These are phyloP conservation scores for Sparus aurata DNA, from an alignment of 2,797 vertebrate species.

Conservation along the genomic window DNA sequence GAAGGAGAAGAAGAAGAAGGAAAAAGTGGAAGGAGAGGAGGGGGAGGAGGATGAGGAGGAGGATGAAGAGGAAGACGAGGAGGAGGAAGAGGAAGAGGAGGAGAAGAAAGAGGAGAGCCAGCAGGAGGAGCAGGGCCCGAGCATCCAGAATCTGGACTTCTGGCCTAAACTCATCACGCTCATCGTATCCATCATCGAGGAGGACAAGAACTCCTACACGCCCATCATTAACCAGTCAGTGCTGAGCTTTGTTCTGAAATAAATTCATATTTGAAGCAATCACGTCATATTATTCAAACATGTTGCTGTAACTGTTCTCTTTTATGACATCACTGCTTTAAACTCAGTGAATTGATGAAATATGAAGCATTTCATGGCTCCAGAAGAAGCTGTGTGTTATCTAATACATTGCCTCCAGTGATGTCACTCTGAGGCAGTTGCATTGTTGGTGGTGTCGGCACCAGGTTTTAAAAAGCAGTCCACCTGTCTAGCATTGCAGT, in stretches of 20 bases:
- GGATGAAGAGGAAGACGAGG: background rate
- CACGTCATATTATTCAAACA: background rate
- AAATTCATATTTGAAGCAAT: no score
- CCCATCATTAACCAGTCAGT: constrained; percentile 96
- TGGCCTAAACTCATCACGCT: constrained; percentile 99
- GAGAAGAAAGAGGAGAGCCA: constrained; percentile 80
- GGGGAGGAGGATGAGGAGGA: constrained; percentile 31
- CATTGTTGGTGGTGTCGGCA: no score
- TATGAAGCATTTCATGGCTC: no score
- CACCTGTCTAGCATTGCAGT: no score
- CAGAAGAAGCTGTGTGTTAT: no score
- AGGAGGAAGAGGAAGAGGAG: constrained; percentile 55
- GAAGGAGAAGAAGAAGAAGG: constrained; percentile 59
- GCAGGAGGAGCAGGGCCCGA: constrained; percentile 93
- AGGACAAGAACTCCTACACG: constrained; percentile 95
- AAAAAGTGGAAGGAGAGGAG: constrained; percentile 21
- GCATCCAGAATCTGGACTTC: constrained; percentile 95
- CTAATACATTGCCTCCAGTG: no score
- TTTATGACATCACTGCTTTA: background rate
- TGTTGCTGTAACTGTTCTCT: background rate
- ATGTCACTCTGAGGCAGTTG: no score
- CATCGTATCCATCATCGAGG: constrained; percentile 98
- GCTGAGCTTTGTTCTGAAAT: background rate
- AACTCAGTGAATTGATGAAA: background rate
- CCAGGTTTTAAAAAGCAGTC: no score